phyloP scores from a whole-genome alignment of 2,888 invertebrate genomes.

The Apodemia zela region DNA sequence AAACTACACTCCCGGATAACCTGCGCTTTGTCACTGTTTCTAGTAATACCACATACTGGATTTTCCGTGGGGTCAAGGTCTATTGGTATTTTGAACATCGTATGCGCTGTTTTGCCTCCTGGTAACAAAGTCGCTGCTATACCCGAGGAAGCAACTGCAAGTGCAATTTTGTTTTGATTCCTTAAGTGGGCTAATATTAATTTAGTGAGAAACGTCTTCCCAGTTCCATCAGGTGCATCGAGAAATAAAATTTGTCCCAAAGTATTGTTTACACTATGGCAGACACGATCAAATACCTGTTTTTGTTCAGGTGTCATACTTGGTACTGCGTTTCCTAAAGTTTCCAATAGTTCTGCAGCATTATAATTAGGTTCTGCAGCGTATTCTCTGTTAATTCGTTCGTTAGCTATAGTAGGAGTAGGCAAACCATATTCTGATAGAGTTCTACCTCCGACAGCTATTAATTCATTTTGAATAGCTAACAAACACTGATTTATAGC shows the following conservation, averaged over 20 bases:
- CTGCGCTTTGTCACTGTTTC: not conserved
- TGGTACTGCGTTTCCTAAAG: constrained; percentile 9
- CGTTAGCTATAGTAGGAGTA: constrained; percentile 8
- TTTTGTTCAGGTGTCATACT: constrained; percentile 10
- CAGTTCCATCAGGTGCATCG: constrained; percentile 26
- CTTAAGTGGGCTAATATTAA: constrained; percentile 24
- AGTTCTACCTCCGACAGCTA: constrained; percentile 8
- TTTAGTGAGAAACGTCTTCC: constrained; percentile 29
- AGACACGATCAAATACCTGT: constrained; percentile 14
- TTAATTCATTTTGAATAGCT: constrained; percentile 2
- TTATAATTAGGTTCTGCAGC: constrained; percentile 6
- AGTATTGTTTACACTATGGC: constrained; percentile 13
- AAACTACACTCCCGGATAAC: not conserved
- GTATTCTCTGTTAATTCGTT: constrained; percentile 6
- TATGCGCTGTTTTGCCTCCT: constrained; percentile 2
- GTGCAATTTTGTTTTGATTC: constrained; percentile 24
- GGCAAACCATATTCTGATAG: constrained; percentile 1
- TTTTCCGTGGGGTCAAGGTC: constrained; percentile 2
- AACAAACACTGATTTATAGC: not conserved
- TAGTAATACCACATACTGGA: constrained; percentile 10
- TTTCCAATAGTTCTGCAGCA: constrained; percentile 6
- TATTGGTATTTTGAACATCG: constrained; percentile 10
- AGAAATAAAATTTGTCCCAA: constrained; percentile 13
- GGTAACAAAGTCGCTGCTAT: constrained; percentile 27
- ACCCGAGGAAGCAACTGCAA: constrained; percentile 29